A percentile compares a stretch with the other conserved stretches of the same genome.
Evolutionary conservation across 2,113 vertebrate genomes (phyloP).

Genomic region (Sceloporus undulatus): DNA sequence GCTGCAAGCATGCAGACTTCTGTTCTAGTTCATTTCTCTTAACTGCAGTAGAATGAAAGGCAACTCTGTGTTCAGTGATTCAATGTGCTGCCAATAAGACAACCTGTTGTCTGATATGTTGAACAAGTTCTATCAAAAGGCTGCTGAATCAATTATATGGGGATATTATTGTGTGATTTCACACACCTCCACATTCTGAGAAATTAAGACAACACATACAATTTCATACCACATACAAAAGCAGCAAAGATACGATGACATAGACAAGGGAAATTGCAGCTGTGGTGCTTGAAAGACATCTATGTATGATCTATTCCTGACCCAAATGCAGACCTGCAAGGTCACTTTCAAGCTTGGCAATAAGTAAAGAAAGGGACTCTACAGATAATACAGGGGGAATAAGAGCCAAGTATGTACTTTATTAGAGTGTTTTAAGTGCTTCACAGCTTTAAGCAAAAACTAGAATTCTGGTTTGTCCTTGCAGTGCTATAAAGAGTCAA

Average conservation of each 20-base stretch:
- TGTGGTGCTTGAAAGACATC: neutral
- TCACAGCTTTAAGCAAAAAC: slow-evolving; percentile 7
- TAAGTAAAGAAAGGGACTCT: neutral
- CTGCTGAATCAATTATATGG: neutral
- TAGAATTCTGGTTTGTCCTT: slow-evolving; percentile 15
- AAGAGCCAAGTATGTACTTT: slow-evolving; percentile 16
- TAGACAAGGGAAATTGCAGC: neutral
- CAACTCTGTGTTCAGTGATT: no score
- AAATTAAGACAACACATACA: neutral
- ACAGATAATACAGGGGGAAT: slow-evolving; percentile 2
- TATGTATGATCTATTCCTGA: neutral
- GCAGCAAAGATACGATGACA: neutral
- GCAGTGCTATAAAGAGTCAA: slow-evolving; percentile 1
- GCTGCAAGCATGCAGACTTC: neutral
- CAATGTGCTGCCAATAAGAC: neutral
- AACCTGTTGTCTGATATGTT: neutral
- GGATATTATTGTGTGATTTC: neutral
- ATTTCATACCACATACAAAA: no score
- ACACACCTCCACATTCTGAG: neutral
- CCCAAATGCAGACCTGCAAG: neutral
- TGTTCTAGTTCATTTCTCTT: neutral
- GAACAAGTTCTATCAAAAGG: neutral
- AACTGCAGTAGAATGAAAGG: neutral
- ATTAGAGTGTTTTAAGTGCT: slow-evolving; percentile 8
- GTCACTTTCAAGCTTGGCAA: slow-evolving; percentile 8